A percentile compares a stretch with the other conserved stretches of the same genome.
phyloP scores from a whole-genome alignment of 1,140 invertebrate genomes.

The Daktulosphaira vitifoliae region DNA sequence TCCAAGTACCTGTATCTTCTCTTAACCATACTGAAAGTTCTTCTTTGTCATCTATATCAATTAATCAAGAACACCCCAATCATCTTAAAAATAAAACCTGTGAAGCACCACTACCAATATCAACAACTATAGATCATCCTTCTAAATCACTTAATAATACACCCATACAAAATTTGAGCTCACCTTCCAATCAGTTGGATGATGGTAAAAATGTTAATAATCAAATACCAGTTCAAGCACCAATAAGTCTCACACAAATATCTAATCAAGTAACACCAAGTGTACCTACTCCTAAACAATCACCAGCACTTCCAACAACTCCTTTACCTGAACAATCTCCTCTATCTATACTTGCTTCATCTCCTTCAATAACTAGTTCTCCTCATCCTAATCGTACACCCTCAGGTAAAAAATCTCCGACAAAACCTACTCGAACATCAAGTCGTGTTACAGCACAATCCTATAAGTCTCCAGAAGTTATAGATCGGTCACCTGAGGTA shows the following conservation, averaged over 20 bases:
- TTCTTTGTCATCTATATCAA: slow-evolving; percentile 22
- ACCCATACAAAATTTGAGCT: neutral
- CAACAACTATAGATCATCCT: neutral
- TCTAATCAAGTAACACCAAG: slow-evolving; percentile 25
- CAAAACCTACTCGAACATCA: slow-evolving; percentile 55
- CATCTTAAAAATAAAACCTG: neutral
- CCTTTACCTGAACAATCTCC: slow-evolving; percentile 8
- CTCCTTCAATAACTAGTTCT: slow-evolving; percentile 30
- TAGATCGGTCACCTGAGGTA: slow-evolving; percentile 3
- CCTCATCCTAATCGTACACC: slow-evolving; percentile 38
- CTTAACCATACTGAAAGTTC: slow-evolving; percentile 34
- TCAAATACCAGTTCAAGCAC: slow-evolving; percentile 23
- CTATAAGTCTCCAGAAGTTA: slow-evolving; percentile 35
- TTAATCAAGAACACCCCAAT: slow-evolving; percentile 28
- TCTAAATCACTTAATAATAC: neutral
- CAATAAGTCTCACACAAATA: slow-evolving; percentile 32
- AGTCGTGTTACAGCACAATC: slow-evolving; percentile 51
- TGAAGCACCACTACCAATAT: neutral
- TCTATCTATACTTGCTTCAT: slow-evolving; percentile 9
- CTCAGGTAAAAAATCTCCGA: slow-evolving; percentile 53
- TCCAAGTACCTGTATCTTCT: slow-evolving; percentile 27
- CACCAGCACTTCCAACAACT: slow-evolving; percentile 34
- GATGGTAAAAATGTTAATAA: slow-evolving; percentile 9
- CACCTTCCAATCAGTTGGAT: neutral
- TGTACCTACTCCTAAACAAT: slow-evolving; percentile 31